A percentile compares a stretch with the other conserved stretches of the same genome.
phyloP scores from a whole-genome alignment of 2,797 vertebrate genomes.

The Gymnocypris eckloni region DNA sequence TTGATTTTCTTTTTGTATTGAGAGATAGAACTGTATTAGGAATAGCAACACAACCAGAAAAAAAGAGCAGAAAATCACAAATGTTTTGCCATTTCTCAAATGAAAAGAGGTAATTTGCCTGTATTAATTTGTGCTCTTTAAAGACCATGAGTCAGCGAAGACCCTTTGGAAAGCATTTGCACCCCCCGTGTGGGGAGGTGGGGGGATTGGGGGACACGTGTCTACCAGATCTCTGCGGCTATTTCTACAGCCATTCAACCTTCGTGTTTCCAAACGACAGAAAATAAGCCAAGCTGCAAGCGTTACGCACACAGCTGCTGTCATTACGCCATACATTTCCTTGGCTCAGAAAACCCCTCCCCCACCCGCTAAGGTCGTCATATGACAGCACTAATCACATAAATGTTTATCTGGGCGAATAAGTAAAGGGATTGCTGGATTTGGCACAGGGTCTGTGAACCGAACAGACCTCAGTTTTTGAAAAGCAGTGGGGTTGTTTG shows the following conservation, averaged over 20 bases:
- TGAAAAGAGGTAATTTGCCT: background rate
- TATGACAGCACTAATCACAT: slow-evolving; percentile 9
- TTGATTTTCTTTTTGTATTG: background rate
- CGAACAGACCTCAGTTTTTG: background rate
- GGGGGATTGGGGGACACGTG: background rate
- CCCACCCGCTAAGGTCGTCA: slow-evolving; percentile 18
- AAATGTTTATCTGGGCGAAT: background rate
- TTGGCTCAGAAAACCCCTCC: slow-evolving; percentile 18
- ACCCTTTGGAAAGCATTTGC: slow-evolving; percentile 25
- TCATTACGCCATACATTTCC: slow-evolving; percentile 5
- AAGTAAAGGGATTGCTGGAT: slow-evolving; percentile 14
- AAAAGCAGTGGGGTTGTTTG: slow-evolving; percentile 22
- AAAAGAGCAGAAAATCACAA: background rate
- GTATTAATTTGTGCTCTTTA: slow-evolving; percentile 14
- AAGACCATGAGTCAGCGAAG: background rate
- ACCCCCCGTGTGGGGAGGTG: background rate
- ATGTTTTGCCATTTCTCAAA: background rate
- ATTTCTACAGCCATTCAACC: slow-evolving; percentile 26
- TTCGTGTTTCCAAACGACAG: background rate
- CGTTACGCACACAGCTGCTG: slow-evolving; percentile 7
- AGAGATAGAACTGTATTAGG: background rate
- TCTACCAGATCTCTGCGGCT: slow-evolving; percentile 1
- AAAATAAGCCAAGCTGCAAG: slow-evolving; percentile 16
- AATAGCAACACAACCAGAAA: background rate
- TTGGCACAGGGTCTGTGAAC: background rate